These are phyloP conservation scores for Beroe ovata DNA, from an alignment of 37 sponge, comb jelly and placozoan genomes.

Conservation along the genomic window DNA sequence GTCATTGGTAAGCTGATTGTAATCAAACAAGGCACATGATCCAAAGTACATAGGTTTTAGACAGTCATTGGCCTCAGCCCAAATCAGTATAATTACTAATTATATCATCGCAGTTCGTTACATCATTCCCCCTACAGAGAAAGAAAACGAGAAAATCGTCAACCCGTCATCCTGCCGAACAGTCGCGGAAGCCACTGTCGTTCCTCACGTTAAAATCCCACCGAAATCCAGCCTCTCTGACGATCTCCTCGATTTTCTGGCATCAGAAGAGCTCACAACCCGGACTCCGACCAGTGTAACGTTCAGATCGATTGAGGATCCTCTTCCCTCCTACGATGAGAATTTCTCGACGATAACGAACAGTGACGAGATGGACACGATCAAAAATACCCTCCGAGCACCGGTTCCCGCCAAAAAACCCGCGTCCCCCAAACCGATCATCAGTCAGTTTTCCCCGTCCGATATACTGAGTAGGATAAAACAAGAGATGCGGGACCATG, in stretches of 20 bases:
- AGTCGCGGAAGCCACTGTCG: not conserved
- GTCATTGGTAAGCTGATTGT: no score
- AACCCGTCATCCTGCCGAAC: not conserved
- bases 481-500: constrained; percentile 1
- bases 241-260: constrained; percentile 48
- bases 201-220: not conserved
- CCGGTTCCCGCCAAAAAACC: not conserved
- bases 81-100: no score
- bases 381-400: constrained; percentile 28
- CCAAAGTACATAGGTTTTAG: no score
- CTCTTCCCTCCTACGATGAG: constrained; percentile 41
- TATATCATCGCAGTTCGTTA: no score
- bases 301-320: constrained; percentile 57
- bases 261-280: constrained; percentile 23
- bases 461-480: constrained; percentile 25
- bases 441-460: constrained; percentile 12
- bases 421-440: not conserved
- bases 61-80: no score
- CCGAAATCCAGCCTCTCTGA: not conserved
- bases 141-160: not conserved
- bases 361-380: not conserved
- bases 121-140: no score
- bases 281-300: constrained; percentile 15
- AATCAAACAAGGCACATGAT: no score
- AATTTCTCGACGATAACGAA: constrained; percentile 27